phyloP scores from a whole-genome alignment of 2,113 vertebrate genomes.

The Tringa solitaria region DNA sequence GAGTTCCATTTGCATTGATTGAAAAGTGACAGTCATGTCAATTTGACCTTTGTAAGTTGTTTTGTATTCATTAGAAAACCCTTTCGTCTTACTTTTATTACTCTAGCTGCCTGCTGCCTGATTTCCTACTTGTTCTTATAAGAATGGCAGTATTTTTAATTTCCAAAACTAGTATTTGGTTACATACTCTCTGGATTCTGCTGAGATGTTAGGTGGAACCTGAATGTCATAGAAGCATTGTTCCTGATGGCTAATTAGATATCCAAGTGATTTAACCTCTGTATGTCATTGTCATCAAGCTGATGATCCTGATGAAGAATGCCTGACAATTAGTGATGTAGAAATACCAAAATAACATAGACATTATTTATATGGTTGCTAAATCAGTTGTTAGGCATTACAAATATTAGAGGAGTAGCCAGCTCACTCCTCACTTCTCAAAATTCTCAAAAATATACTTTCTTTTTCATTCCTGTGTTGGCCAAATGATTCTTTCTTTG shows the following conservation, averaged over 20 bases:
- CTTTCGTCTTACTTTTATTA: not conserved
- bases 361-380: conserved; percentile 9
- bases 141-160: not conserved
- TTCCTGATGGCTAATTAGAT: conserved; percentile 35
- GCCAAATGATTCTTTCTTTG: not conserved
- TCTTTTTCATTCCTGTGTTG: not conserved
- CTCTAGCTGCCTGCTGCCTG: not conserved
- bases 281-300: conserved; percentile 59
- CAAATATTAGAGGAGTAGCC: not conserved
- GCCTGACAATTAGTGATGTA: conserved; percentile 32
- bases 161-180: conserved; percentile 13
- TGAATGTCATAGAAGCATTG: conserved; percentile 44
- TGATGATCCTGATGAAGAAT: conserved; percentile 58
- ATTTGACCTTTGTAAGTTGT: conserved; percentile 1
- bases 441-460: not conserved
- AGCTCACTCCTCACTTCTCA: not conserved
- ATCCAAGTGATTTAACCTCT: conserved; percentile 45
- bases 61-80: not conserved
- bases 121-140: conserved; percentile 28
- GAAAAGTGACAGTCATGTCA: not conserved
- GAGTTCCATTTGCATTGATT: not conserved
- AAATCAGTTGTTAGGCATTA: not conserved
- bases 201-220: conserved; percentile 15
- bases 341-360: conserved; percentile 52
- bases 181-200: not conserved